Evolutionary conservation across 2,888 invertebrate genomes (phyloP).

Genomic region (Euzetes globulus): DNA sequence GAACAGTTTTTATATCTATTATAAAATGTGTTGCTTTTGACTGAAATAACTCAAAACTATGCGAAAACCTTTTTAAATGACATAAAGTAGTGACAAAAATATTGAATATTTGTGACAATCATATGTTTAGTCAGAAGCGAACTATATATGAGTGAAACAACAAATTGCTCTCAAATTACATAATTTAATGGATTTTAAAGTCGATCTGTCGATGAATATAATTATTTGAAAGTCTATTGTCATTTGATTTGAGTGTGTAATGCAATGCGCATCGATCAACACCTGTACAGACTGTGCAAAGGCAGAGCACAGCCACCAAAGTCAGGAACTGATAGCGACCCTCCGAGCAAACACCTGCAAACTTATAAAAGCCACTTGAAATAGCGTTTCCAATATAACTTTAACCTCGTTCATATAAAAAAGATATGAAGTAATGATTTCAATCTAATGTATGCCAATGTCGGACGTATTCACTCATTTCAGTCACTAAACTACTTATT

Average conservation of each 20-base stretch:
- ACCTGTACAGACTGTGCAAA: neutral
- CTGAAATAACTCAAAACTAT: too few relatives aligned
- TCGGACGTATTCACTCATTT: neutral
- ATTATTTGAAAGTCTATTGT: too few relatives aligned
- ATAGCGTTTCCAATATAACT: neutral
- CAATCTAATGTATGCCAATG: neutral
- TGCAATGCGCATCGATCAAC: neutral
- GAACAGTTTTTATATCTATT: too few relatives aligned
- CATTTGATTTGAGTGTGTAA: neutral
- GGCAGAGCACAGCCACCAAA: neutral
- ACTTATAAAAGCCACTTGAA: neutral
- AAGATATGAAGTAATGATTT: neutral
- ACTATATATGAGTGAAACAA: too few relatives aligned
- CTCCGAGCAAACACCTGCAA: neutral
- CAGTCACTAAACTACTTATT: neutral
- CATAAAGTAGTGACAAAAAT: too few relatives aligned
- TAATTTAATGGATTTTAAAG: neutral
- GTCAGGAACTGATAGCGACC: constrained; percentile 4
- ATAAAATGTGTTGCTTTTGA: too few relatives aligned
- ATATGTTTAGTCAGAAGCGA: too few relatives aligned
- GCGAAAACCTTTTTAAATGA: too few relatives aligned
- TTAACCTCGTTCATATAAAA: neutral
- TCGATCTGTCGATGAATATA: neutral
- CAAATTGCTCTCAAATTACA: too few relatives aligned
- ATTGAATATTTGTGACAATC: too few relatives aligned